phyloP scores from a whole-genome alignment of 2,113 vertebrate species.

The Urocynchramus pylzowi region DNA sequence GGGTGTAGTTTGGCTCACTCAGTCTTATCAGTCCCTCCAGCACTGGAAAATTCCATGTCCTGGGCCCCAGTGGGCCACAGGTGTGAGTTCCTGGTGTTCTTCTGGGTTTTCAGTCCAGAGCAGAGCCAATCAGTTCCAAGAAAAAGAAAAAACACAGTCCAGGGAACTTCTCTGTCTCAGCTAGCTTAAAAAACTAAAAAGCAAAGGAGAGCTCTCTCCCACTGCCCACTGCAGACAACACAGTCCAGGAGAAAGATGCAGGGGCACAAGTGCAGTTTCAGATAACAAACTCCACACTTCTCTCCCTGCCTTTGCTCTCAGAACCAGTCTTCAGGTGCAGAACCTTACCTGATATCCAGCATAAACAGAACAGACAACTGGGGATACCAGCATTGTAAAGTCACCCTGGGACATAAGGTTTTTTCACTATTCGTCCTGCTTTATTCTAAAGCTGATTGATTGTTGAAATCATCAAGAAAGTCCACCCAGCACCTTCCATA shows the following conservation, averaged over 20 bases:
- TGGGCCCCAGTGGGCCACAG: accelerated
- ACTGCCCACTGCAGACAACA: neutral
- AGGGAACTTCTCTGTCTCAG: neutral
- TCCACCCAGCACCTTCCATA: neutral
- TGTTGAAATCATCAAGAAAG: neutral
- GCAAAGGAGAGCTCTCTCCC: neutral
- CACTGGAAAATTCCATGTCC: accelerated
- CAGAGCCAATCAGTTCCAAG: neutral
- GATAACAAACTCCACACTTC: accelerated
- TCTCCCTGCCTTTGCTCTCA: accelerated
- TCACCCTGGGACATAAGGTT: neutral
- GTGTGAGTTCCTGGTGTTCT: neutral
- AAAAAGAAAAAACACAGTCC: neutral
- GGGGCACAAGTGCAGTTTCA: no score
- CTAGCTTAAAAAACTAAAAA: neutral
- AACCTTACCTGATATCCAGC: neutral
- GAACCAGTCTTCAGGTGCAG: neutral
- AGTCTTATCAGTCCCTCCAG: neutral
- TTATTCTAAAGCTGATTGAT: neutral
- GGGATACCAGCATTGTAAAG: neutral
- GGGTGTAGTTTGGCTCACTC: accelerated
- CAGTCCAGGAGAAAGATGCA: accelerated
- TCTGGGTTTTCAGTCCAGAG: neutral
- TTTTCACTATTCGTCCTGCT: neutral
- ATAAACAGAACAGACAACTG: neutral